Base-by-base conservation (phyloP, 2,113 vertebrate species). In the Alligator mississippiensis region DNA sequence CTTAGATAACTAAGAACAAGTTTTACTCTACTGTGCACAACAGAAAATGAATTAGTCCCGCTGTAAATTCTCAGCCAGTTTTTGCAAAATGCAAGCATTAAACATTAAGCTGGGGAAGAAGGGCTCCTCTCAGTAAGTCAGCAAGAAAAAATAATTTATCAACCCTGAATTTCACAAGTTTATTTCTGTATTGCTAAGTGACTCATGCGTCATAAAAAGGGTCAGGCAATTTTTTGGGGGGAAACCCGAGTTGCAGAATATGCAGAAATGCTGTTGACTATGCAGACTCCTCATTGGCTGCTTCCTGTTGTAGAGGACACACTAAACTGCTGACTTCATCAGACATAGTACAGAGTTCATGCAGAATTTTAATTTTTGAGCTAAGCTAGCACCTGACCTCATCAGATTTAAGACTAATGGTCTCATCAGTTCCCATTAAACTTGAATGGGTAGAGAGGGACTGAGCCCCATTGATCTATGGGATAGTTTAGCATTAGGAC, bases 311-410 rank as follows among this genome's bases (percentile, higher is more conserved):
- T 60, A 30, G 54, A 61, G 34, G 9, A 13, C 2, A 1, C 28
- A 55, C 5, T 4, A 12, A 27, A 7, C 61, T 1, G 0, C 63
- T 0, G 1, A 34, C 38, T 30, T 68, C 70, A 25, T n/a, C 47
- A 55, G 57, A 58, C 28, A 76, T 57, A 85, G 47, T 28, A 24
- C 47, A 60, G 47, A 47, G 47, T 70, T 58, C 7, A 2, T 19
- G 24, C 0, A 0, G 4, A 16, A 19, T 3, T 5, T 8, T 9
- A 0, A 1, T 6, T 63, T 62, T 19, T 28, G 24, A 80, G 10
- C 27, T 6, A 21, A 8, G 8, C 47, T 17, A 70, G 61, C 17
- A 19, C 25, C 25, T n/a, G 38, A 61, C 21, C 11, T 15, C 38
- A 63, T 30, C 66, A 38, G 34, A 38, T 72, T 47, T 74, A n/a